phyloP scores from a whole-genome alignment of 1,140 invertebrate species.

The Laodelphax striatellus region DNA sequence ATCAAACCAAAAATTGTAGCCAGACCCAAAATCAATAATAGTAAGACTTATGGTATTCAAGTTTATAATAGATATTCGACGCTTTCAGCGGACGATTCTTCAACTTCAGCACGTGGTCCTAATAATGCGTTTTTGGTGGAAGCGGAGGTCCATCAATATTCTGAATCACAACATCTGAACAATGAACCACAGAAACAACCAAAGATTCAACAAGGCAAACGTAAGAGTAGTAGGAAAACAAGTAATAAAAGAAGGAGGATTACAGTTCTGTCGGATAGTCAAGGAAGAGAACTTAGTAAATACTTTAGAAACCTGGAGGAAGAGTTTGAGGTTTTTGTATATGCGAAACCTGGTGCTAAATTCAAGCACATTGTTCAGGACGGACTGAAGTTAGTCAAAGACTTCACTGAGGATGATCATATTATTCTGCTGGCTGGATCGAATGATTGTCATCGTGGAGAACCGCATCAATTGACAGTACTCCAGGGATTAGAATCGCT shows the following conservation, averaged over 20 bases:
- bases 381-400: neutral
- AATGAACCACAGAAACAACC: neutral
- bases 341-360: conserved; percentile 5
- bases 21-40: neutral
- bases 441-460: neutral
- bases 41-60: neutral
- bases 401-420: conserved; percentile 1
- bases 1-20: neutral
- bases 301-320: neutral
- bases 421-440: neutral
- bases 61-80: neutral
- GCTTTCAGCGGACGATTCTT: neutral
- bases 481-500: neutral
- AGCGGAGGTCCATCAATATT: neutral
- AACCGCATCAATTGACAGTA: too few relatives aligned
- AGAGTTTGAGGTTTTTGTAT: conserved; percentile 2
- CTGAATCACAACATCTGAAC: neutral
- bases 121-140: too few relatives aligned
- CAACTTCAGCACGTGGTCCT: neutral
- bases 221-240: neutral
- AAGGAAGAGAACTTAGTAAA: conserved; percentile 3
- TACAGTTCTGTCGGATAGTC: neutral
- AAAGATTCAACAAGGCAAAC: neutral
- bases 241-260: neutral
- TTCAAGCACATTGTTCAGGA: conserved; percentile 2